Evolutionary conservation across 2,113 vertebrate species (phyloP).

Genomic region (Suricata suricatta): DNA sequence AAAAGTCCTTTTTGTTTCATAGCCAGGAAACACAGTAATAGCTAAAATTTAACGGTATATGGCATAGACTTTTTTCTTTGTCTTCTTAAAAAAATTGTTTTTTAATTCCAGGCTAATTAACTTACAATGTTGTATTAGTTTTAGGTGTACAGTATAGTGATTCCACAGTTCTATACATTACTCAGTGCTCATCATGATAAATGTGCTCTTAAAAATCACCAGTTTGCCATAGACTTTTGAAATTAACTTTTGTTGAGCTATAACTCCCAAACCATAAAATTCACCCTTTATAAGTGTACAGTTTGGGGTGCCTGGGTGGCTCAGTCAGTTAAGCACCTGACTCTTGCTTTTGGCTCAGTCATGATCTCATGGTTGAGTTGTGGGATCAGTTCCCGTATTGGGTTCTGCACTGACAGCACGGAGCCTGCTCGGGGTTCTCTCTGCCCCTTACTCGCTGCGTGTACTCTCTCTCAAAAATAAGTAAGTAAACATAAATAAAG

Average conservation of each 20-base stretch:
- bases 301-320: too few species aligned
- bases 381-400: too few species aligned
- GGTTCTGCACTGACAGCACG: too few species aligned
- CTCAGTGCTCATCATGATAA: background rate
- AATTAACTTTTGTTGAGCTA: background rate
- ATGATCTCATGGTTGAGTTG: too few species aligned
- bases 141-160: background rate
- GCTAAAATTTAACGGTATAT: background rate
- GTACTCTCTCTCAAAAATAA: too few species aligned
- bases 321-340: too few species aligned
- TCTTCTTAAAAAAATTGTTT: background rate
- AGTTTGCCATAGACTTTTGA: background rate
- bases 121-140: background rate
- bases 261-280: background rate
- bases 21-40: constrained; percentile 22
- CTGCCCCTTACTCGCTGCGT: too few species aligned
- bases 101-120: background rate
- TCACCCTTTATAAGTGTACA: background rate
- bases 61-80: background rate
- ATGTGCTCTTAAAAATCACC: background rate
- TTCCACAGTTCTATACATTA: background rate
- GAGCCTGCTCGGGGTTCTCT: too few species aligned
- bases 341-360: too few species aligned
- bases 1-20: background rate
- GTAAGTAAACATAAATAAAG: background rate